Conservation (phyloP, 2,113 vertebrate species). For the Pionites leucogaster region DNA sequence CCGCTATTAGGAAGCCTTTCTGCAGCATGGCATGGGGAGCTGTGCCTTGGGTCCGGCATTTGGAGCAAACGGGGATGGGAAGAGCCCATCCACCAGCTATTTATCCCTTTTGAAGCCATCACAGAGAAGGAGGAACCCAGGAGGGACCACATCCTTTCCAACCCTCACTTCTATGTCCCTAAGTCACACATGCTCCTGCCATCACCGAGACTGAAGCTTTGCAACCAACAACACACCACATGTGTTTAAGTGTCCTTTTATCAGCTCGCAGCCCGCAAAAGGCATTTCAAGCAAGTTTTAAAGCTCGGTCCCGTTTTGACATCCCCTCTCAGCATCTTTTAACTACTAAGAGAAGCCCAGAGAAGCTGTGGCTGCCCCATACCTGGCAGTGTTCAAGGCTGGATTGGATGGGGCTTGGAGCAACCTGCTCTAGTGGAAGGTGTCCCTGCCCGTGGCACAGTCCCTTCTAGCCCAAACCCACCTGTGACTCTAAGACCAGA, state of each 20-base stretch:
- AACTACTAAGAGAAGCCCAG: neutral
- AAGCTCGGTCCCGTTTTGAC: neutral
- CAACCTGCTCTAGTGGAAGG: neutral
- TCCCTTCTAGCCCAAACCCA: neutral
- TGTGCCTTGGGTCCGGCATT: accelerated
- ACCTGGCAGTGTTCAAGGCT: too few species aligned
- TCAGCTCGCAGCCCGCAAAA: neutral
- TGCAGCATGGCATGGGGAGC: accelerated
- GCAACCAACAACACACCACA: neutral
- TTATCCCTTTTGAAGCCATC: accelerated
- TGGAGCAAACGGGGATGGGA: accelerated
- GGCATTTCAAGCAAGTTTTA: neutral
- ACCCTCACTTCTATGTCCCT: neutral
- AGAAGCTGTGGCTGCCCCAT: too few species aligned
- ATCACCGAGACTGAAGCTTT: neutral
- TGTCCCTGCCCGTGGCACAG: too few species aligned
- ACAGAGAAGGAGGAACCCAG: neutral
- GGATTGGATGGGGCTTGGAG: neutral
- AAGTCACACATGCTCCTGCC: neutral
- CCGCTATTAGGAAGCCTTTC: neutral
- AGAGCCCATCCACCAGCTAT: accelerated
- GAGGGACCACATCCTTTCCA: neutral
- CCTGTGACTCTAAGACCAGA: too few species aligned
- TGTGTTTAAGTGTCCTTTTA: accelerated
- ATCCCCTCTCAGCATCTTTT: neutral